Evolutionary conservation across 92 coral and sea anemone species (phyloP), one percentile per base, ranked within the genome.

Genomic region (Parazoanthus atlanticus): DNA sequence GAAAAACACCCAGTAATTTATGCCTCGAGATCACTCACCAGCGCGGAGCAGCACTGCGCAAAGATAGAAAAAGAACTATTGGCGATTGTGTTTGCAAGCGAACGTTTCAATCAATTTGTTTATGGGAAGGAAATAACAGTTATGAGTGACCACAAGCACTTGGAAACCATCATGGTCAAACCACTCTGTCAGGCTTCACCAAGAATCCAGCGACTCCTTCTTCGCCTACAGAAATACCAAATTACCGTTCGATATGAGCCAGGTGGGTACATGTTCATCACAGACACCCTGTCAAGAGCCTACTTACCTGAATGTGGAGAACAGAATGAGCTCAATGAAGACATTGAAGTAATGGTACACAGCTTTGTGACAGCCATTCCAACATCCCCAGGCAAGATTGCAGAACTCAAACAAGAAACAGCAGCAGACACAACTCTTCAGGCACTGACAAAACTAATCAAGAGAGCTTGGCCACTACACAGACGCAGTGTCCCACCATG

Each of bases 281-380:
- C 89, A 2, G 89, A 89, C 92, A 89, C 92, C 5, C 82, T 85
- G 52, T 85, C 92, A 30, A 76, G 92, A 89, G 89, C 89, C 33
- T 76, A 76, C 79, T 64, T 85, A 32, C 41, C 78, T 6, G 85
- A 67, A 66, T 64, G 83, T 73, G 89, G 82, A 64, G 40, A 36
- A 36, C 85, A 81, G 52, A 56, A 88, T 32, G 90, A 88, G 69
- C 70, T 88, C 80, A 79, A 30, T 80, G 90, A 88, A 1, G 90
- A 88, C 15, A 88, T 88, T 31, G 81, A 88, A 28, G 86, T 88
- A 17, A 88, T 88, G 90, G 86, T 80, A 67, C 85, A 76, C 85
- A 84, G 89, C 70, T 66, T 84, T 33, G 71, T 89, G 33, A 26
- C 61, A 89, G 58, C 25, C 61, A 89, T 89, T 31, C 91, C 91